Evolutionary conservation across 2,888 invertebrate species (phyloP), one percentile per base, ranked within the genome.

Genomic region (Scaptomyza parva): DNA sequence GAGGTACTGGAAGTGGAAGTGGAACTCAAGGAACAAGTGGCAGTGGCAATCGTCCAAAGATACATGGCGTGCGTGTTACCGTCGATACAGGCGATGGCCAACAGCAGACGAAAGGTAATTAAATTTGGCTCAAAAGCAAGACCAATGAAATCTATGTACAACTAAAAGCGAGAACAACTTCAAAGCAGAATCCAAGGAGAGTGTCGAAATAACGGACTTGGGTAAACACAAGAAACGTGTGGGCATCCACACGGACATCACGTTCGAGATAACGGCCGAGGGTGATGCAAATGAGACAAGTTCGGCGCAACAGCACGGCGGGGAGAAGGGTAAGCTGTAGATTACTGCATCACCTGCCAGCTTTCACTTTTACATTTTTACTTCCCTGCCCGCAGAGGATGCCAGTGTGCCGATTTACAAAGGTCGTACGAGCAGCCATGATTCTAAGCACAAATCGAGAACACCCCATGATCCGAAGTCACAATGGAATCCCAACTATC

Each of bases 191-290:
- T 89, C 91, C 30, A 91, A 91, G 48, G 92, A 91, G 76, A 92
- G 92, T 75, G 91, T 91, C 6, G 91, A 91, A 88, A 89, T 91
- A 61, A 89, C 90, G 39, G 92, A 91, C 52, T 80, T 81, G 67
- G 89, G 90, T 47, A 91, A 90, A 55, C 90, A 89, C 60, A 91
- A 89, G 79, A 92, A 91, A 76, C 90, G 89, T 48, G 90, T 92
- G 65, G 92, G 92, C 52, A 91, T 92, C 66, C 91, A 91, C 64
- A 92, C 92, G 9, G 92, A 92, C 70, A 91, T 92, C 60, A 92
- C 92, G 63, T 92, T 92, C 64, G 92, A 92, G 68, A 90, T 92
- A 59, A 89, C 90, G 20, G 90, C 91, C 20, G 90, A 89, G 43
- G 86, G 86, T 44, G 89, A 89, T 22, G 81, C 68, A 3, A 92